Percentiles rank a stretch among this genome's conserved stretches.
phyloP scores from a whole-genome alignment of 2,797 vertebrate species.

The Arnoldichthys spilopterus region DNA sequence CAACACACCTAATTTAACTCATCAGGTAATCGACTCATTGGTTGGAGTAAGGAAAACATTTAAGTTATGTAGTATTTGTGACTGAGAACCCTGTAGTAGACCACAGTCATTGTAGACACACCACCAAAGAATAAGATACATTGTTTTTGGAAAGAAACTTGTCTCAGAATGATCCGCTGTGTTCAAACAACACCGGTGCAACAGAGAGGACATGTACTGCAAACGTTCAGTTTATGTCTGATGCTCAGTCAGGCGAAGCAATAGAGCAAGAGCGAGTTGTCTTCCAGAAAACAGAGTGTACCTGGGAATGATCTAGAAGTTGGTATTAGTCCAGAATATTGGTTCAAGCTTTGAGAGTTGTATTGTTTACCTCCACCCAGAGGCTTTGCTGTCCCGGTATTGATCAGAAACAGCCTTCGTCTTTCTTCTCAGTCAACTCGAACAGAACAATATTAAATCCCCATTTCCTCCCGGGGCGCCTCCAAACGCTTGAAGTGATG shows the following conservation, averaged over 20 bases:
- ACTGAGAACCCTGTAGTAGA: slow-evolving; percentile 6
- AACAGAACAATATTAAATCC: slow-evolving; percentile 63
- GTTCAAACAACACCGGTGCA: slow-evolving; percentile 21
- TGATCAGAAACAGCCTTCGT: slow-evolving; percentile 66
- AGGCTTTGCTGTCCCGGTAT: slow-evolving; percentile 60
- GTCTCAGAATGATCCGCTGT: slow-evolving; percentile 13
- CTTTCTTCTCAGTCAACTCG: slow-evolving; percentile 58
- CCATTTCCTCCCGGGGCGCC: slow-evolving; percentile 52
- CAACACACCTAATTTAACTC: background rate
- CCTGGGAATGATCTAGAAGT: slow-evolving; percentile 41
- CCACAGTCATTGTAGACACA: background rate
- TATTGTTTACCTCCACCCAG: slow-evolving; percentile 53
- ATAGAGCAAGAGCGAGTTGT: slow-evolving; percentile 2
- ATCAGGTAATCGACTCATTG: background rate
- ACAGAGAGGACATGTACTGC: slow-evolving; percentile 11
- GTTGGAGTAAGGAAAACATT: background rate
- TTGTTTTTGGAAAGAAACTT: slow-evolving; percentile 4
- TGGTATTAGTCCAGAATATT: slow-evolving; percentile 49
- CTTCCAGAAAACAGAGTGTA: slow-evolving; percentile 28
- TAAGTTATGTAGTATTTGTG: background rate
- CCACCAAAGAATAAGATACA: slow-evolving; percentile 1
- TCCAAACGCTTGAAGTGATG: slow-evolving; percentile 58
- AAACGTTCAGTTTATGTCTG: slow-evolving; percentile 32
- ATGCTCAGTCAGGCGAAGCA: slow-evolving; percentile 18
- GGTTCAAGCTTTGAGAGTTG: slow-evolving; percentile 48